Evolutionary conservation across 2,797 vertebrate species (phyloP).

Genomic region (Lithobates sylvaticus): DNA sequence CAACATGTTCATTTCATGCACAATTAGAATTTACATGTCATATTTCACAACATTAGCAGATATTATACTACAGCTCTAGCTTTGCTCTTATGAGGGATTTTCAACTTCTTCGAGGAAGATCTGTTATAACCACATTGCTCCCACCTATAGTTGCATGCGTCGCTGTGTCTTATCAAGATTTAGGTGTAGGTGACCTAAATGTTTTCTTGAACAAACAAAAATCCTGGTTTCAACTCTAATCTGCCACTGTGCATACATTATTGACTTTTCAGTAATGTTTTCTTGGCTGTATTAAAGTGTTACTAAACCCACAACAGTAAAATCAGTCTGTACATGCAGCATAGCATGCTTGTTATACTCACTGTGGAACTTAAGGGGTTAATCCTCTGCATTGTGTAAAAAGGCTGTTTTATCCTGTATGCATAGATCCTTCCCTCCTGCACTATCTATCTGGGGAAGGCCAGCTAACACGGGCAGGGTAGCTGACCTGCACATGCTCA

Average conservation of each 20-base stretch:
- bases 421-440: too few relatives aligned
- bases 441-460: too few relatives aligned
- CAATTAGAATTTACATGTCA: background rate
- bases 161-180: background rate
- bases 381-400: too few relatives aligned
- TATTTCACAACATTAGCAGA: background rate
- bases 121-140: background rate
- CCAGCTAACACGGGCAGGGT: too few relatives aligned
- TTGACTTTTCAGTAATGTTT: background rate
- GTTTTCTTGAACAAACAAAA: background rate
- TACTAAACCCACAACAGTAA: too few relatives aligned
- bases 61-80: background rate
- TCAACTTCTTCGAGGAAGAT: background rate
- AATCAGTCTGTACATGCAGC: too few relatives aligned
- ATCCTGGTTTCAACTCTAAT: background rate
- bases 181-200: background rate
- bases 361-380: too few relatives aligned
- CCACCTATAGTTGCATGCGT: background rate
- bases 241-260: background rate
- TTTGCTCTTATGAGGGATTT: background rate
- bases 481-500: too few relatives aligned
- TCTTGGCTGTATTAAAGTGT: background rate
- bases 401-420: too few relatives aligned
- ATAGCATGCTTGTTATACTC: too few relatives aligned
- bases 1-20: background rate